Conservation (phyloP, 2,113 vertebrate genomes). For the Atrichornis clamosus region DNA sequence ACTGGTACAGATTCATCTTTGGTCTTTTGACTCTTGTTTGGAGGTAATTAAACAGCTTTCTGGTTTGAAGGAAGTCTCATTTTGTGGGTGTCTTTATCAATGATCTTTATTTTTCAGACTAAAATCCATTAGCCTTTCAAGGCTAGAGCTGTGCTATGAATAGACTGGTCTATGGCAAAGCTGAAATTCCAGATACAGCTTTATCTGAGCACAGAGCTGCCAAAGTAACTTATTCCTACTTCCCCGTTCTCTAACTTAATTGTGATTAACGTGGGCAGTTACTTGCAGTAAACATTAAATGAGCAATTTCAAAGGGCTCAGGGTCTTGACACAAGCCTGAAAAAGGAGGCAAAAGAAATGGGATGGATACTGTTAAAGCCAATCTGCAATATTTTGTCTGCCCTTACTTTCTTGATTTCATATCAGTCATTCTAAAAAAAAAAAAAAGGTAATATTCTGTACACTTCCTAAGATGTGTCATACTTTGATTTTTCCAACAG, state of each 20-base stretch:
- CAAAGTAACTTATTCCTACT: background rate
- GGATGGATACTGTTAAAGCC: background rate
- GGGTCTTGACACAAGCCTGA: background rate
- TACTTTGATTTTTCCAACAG: background rate
- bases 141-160: background rate
- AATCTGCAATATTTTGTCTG: background rate
- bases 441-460: background rate
- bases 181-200: background rate
- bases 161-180: background rate
- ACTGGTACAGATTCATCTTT: conserved; percentile 44
- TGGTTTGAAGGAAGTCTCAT: conserved; percentile 50
- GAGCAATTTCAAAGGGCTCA: background rate
- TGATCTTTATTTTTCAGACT: background rate
- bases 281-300: background rate
- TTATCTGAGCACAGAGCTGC: background rate
- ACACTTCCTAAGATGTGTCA: background rate
- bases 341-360: background rate
- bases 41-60: conserved; percentile 58
- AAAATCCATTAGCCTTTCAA: background rate
- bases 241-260: background rate
- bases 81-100: conserved; percentile 56
- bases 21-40: conserved; percentile 45
- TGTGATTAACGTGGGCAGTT: background rate
- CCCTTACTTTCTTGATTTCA: background rate
- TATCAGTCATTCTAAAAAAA: background rate